Conservation (phyloP, 2,113 vertebrate genomes). For the Pedetes capensis region DNA sequence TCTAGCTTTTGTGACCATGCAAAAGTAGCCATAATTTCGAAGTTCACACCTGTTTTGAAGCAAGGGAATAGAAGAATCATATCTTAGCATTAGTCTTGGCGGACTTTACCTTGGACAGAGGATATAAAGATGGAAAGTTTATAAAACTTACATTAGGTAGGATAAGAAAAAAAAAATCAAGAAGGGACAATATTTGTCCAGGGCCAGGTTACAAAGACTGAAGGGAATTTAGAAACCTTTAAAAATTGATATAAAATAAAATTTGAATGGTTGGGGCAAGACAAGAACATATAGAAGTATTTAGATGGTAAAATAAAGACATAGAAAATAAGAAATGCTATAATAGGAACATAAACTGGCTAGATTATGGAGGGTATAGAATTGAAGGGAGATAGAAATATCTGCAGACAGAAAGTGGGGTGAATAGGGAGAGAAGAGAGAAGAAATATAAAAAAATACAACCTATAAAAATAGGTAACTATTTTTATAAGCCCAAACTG, state of each 20-base stretch:
- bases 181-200: neutral
- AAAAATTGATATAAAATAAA: neutral
- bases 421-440: neutral
- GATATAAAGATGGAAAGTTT: neutral
- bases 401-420: neutral
- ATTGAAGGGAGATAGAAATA: neutral
- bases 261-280: neutral
- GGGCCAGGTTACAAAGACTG: neutral
- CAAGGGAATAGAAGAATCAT: neutral
- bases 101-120: neutral
- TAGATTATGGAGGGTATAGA: neutral
- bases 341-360: neutral
- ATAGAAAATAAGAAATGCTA: neutral
- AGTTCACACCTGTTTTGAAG: neutral
- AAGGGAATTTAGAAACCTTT: neutral
- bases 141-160: neutral
- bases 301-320: neutral
- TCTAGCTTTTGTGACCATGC: neutral
- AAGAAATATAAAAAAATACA: neutral
- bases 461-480: neutral
- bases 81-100: neutral
- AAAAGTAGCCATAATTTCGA: neutral
- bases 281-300: neutral
- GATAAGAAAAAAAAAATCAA: neutral
- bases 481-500: slow-evolving; percentile 4